Conservation (phyloP, 2,113 vertebrate species). For the Catharus fuscescens region DNA sequence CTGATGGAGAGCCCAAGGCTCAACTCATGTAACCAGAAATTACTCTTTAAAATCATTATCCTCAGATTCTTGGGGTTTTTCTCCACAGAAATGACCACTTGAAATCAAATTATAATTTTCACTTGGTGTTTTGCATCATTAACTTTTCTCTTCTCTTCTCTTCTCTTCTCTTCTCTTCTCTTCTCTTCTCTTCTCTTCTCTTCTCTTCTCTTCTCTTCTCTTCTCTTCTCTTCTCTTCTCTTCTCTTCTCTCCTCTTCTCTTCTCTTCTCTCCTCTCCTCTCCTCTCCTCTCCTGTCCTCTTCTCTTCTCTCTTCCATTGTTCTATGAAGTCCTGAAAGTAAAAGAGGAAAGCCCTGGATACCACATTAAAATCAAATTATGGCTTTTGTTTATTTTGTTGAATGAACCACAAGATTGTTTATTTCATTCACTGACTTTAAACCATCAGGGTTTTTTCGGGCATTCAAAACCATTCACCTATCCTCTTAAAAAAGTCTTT, state of each 20-base stretch:
- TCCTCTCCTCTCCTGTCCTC: too few species aligned
- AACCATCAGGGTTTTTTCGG: background rate
- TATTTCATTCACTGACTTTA: background rate
- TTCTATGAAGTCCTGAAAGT: background rate
- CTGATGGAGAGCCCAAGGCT: background rate
- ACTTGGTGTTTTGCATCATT: background rate
- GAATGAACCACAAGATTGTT: background rate
- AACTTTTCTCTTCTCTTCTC: background rate
- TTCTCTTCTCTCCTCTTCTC: background rate
- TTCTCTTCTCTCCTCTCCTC: background rate
- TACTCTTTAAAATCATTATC: background rate
- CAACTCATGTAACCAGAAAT: background rate
- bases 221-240: too few species aligned
- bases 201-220: too few species aligned
- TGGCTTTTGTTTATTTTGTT: background rate
- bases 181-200: too few species aligned
- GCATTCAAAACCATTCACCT: rapidly evolving
- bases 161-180: background rate
- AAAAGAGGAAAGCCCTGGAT: background rate
- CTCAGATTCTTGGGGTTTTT: rapidly evolving
- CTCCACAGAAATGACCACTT: background rate
- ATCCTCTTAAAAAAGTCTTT: background rate
- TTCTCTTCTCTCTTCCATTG: too few species aligned
- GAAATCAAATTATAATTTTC: background rate
- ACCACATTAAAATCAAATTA: background rate